Percentiles rank a stretch among this genome's conserved stretches.
Conservation (phyloP, 2,888 invertebrate species). For the Drosophila kanekoi region DNA sequence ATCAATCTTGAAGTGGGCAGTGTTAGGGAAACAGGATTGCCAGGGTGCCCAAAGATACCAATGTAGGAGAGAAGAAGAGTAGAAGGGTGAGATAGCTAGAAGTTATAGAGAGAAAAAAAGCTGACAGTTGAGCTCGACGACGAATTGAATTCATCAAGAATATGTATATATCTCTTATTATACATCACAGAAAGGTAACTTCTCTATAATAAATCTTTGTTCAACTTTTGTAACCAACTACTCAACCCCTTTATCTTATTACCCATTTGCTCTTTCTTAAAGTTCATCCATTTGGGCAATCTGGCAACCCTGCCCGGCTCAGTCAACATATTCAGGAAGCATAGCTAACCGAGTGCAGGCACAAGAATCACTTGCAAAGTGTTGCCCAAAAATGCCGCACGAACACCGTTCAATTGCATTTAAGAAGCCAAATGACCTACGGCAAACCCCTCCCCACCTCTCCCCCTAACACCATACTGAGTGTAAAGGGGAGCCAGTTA, state of each 20-base stretch:
- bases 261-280: background rate
- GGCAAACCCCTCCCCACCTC: slow-evolving; percentile 35
- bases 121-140: too few species aligned
- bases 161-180: too few species aligned
- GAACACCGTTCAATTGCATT: slow-evolving; percentile 77
- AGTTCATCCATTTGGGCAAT: too few species aligned
- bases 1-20: slow-evolving; percentile 51
- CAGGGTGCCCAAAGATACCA: slow-evolving; percentile 4
- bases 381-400: slow-evolving; percentile 74
- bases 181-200: too few species aligned
- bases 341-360: slow-evolving; percentile 26
- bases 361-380: slow-evolving; percentile 75
- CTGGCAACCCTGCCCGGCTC: slow-evolving; percentile 49
- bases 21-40: slow-evolving; percentile 20
- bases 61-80: background rate
- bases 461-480: slow-evolving; percentile 11
- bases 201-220: too few species aligned
- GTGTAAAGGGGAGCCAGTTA: slow-evolving; percentile 25
- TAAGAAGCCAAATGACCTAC: slow-evolving; percentile 82
- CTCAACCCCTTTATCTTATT: too few species aligned
- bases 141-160: too few species aligned
- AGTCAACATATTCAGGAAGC: slow-evolving; percentile 42
- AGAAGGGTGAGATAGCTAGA: too few species aligned
- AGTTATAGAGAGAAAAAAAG: too few species aligned
- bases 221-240: too few species aligned